These are phyloP conservation scores for Cromileptes altivelis DNA, from an alignment of 2,113 vertebrate genomes.

Conservation along the genomic window DNA sequence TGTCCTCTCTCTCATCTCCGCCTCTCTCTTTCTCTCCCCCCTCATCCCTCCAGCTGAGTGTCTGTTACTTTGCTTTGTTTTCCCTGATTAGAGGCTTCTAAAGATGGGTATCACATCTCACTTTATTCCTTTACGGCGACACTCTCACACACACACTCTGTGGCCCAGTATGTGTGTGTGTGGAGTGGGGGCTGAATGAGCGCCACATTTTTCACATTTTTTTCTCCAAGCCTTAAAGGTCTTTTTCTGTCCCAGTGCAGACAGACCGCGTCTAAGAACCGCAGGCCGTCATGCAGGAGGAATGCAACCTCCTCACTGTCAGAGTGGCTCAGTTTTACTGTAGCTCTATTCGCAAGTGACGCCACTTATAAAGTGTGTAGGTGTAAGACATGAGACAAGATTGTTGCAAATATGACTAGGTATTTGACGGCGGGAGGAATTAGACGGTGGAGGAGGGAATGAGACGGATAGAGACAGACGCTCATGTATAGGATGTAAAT, in stretches of 20 bases:
- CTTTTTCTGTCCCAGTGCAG: conserved; percentile 76
- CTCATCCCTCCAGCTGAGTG: conserved; percentile 37
- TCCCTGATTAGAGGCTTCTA: conserved; percentile 68
- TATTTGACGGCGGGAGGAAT: background rate
- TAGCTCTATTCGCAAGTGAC: conserved; percentile 28
- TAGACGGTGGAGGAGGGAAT: background rate
- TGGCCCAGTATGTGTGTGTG: conserved; percentile 48
- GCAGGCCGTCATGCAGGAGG: conserved; percentile 65
- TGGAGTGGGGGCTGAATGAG: conserved; percentile 60
- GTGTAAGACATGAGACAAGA: conserved; percentile 16
- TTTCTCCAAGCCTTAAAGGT: conserved; percentile 71
- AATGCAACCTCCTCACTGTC: conserved; percentile 66
- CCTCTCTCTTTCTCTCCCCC: background rate
- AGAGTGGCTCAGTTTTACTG: conserved; percentile 41
- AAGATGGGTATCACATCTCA: conserved; percentile 66
- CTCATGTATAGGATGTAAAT: background rate
- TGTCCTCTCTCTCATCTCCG: conserved; percentile 27
- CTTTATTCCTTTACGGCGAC: conserved; percentile 48
- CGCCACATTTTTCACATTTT: conserved; percentile 77
- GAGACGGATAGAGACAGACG: background rate
- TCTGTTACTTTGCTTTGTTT: conserved; percentile 65
- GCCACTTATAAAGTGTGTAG: conserved; percentile 29
- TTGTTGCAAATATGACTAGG: background rate
- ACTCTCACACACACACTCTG: conserved; percentile 35
- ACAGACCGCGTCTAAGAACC: conserved; percentile 65